Conservation (phyloP, 2,113 vertebrate genomes). For the Neolamprologus ventralis region DNA sequence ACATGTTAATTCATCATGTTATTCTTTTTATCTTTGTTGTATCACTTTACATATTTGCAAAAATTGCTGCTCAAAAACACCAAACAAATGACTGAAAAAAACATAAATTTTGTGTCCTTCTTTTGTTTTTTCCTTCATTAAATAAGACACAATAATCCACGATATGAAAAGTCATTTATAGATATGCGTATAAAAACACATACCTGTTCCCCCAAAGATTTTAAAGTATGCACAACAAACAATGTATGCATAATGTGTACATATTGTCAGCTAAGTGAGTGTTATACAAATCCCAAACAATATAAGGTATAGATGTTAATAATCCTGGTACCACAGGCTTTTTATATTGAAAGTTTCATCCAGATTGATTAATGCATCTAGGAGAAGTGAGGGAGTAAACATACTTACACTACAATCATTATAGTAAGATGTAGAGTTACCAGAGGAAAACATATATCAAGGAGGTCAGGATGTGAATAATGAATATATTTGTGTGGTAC, state of each 20-base stretch:
- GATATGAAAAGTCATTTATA: background rate
- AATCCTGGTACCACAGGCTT: background rate
- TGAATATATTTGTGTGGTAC: background rate
- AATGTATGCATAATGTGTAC: background rate
- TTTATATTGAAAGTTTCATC: background rate
- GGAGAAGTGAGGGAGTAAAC: rapidly evolving
- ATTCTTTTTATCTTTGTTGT: background rate
- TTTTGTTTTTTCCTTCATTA: background rate
- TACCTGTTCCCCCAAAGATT: background rate
- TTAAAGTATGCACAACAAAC: background rate
- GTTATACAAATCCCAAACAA: background rate
- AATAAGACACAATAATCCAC: background rate
- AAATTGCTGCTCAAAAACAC: background rate
- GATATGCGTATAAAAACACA: background rate
- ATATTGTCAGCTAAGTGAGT: background rate
- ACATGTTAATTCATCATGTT: background rate
- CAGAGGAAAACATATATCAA: background rate
- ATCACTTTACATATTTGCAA: background rate
- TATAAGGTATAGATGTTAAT: background rate
- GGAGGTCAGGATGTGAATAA: background rate
- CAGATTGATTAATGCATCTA: background rate
- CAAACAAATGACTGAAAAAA: background rate
- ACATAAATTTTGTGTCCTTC: background rate
- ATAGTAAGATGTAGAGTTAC: background rate
- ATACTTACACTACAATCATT: background rate